Evolutionary conservation across 2,888 invertebrate species (phyloP).

Genomic region (Metallyticus violacea): DNA sequence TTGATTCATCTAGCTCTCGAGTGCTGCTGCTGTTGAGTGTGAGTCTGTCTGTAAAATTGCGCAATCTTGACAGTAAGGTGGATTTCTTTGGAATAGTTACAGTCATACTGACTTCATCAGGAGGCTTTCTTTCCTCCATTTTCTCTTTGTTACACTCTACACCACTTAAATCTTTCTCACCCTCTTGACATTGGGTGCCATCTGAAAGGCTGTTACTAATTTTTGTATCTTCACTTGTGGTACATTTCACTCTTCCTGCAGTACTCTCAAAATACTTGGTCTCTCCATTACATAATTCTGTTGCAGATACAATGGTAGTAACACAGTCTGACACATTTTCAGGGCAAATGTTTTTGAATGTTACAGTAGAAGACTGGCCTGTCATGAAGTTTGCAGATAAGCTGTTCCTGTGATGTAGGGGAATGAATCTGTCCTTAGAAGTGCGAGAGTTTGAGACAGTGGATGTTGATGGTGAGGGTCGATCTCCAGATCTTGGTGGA

Average conservation of each 20-base stretch:
- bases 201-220: not conserved
- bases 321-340: too few relatives aligned
- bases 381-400: not conserved
- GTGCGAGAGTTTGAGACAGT: not conserved
- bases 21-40: slow-evolving; percentile 49
- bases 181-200: not conserved
- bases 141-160: not conserved
- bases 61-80: slow-evolving; percentile 41
- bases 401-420: not conserved
- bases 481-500: not conserved
- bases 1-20: slow-evolving; percentile 45
- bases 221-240: not conserved
- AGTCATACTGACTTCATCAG: slow-evolving; percentile 27
- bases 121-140: not conserved
- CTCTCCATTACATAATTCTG: slow-evolving; percentile 1
- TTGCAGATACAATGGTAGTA: not conserved
- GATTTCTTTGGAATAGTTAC: slow-evolving; percentile 42
- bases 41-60: slow-evolving; percentile 53
- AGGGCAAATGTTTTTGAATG: not conserved
- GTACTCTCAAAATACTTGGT: not conserved
- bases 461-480: not conserved
- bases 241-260: not conserved
- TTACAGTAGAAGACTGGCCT: not conserved
- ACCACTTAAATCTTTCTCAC: not conserved
- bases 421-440: not conserved